These are phyloP conservation scores for Calameuta idolon DNA, from an alignment of 2,888 invertebrate genomes.

Conservation along the genomic window DNA sequence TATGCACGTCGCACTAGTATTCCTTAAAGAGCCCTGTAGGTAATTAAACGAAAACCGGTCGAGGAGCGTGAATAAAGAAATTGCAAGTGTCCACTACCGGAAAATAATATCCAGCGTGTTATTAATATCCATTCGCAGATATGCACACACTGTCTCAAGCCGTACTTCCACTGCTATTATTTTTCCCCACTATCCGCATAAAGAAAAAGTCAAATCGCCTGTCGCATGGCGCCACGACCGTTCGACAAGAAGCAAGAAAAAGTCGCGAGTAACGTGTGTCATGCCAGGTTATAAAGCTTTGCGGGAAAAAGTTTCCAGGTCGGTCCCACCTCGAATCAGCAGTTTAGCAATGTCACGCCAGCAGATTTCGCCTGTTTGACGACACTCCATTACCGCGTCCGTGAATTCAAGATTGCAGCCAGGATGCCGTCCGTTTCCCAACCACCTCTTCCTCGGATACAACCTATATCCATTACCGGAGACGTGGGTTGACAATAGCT, in stretches of 20 bases:
- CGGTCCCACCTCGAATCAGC: slow-evolving; percentile 2
- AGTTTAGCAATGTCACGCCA: slow-evolving; percentile 18
- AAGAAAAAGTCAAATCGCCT: neutral
- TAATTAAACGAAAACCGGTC: slow-evolving; percentile 29
- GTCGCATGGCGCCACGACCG: neutral
- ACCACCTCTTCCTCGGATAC: slow-evolving; percentile 37
- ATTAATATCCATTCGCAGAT: neutral
- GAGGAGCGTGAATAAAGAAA: slow-evolving; percentile 29
- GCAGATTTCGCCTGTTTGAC: slow-evolving; percentile 11
- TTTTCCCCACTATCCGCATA: neutral
- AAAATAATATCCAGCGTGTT: neutral
- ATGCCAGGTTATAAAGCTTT: neutral
- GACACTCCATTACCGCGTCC: slow-evolving; percentile 15
- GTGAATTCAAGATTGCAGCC: slow-evolving; percentile 14
- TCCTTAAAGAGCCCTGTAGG: slow-evolving; percentile 29
- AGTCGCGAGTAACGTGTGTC: neutral
- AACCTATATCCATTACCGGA: slow-evolving; percentile 47
- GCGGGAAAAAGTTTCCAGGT: neutral
- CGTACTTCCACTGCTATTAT: neutral
- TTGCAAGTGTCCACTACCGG: slow-evolving; percentile 12
- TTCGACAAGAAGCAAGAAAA: neutral
- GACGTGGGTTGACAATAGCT: slow-evolving; percentile 50
- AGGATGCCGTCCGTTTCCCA: slow-evolving; percentile 16
- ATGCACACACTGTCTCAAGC: neutral
- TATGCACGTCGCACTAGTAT: slow-evolving; percentile 33